A percentile compares a stretch with the other conserved stretches of the same genome.
Evolutionary conservation across 2,888 invertebrate species (phyloP).

Genomic region (Slavum lentiscoides): DNA sequence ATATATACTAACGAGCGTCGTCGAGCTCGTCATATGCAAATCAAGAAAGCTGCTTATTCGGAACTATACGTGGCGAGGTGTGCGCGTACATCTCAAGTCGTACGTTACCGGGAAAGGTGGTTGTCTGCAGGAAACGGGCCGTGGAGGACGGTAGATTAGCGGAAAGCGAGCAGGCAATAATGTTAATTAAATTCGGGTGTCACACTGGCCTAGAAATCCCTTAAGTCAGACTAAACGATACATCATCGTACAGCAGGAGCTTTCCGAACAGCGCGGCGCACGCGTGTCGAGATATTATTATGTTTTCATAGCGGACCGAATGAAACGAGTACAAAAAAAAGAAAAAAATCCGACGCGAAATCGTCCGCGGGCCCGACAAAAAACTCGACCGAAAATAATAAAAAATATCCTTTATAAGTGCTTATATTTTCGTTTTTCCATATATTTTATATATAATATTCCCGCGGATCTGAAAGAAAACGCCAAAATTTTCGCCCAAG

Average conservation of each 20-base stretch:
- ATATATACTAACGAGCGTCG: neutral
- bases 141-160: neutral
- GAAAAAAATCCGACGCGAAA: neutral
- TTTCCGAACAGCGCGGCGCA: neutral
- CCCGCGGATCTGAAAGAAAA: too few relatives aligned
- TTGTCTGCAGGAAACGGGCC: neutral
- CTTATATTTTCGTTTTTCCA: too few relatives aligned
- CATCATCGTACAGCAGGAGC: neutral
- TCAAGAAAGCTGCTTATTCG: neutral
- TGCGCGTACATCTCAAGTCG: neutral
- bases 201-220: neutral
- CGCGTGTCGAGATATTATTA: neutral
- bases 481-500: too few relatives aligned
- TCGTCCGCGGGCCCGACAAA: too few relatives aligned
- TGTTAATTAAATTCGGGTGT: conserved; percentile 38
- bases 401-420: too few relatives aligned
- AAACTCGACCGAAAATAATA: neutral
- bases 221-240: conserved; percentile 3
- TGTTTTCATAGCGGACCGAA: neutral
- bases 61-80: neutral
- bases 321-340: too few relatives aligned
- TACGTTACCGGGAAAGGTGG: neutral
- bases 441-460: too few relatives aligned
- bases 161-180: conserved; percentile 12
- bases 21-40: conserved; percentile 12